Evolutionary conservation across 2,113 vertebrate genomes (phyloP).

Genomic region (Lepisosteus oculatus): DNA sequence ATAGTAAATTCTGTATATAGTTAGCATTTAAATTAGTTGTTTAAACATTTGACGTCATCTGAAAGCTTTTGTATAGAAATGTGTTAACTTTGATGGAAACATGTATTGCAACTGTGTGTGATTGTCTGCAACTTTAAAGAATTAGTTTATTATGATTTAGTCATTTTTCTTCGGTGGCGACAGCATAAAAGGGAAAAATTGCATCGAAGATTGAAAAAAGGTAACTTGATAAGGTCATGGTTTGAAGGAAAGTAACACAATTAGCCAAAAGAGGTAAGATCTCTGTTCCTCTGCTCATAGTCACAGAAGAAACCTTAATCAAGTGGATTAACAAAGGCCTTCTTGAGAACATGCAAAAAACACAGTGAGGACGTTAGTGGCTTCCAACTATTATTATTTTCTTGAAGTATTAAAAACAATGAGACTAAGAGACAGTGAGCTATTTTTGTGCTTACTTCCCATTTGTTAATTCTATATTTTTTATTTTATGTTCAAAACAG

Average conservation of each 20-base stretch:
- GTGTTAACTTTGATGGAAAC: too few relatives aligned
- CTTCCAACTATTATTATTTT: background rate
- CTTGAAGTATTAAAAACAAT: background rate
- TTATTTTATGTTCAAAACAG: too few relatives aligned
- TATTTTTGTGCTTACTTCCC: too few relatives aligned
- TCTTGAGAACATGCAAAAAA: background rate
- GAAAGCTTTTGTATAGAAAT: too few relatives aligned
- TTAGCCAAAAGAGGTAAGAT: background rate
- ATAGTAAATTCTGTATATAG: too few relatives aligned
- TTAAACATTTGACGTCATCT: too few relatives aligned
- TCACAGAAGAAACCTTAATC: constrained; percentile 8
- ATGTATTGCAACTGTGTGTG: too few relatives aligned
- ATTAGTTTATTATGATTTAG: background rate
- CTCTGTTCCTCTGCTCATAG: background rate
- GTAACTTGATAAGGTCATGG: background rate
- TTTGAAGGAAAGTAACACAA: background rate
- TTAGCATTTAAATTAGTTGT: too few relatives aligned
- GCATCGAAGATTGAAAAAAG: background rate
- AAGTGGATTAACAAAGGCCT: constrained; percentile 1
- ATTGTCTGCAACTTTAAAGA: too few relatives aligned
- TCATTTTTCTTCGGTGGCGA: background rate
- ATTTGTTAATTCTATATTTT: too few relatives aligned
- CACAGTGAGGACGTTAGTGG: background rate
- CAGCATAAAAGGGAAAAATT: background rate
- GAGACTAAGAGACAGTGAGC: too few relatives aligned